phyloP scores from a whole-genome alignment of 2,888 invertebrate species.

The Loripinus fragilis region DNA sequence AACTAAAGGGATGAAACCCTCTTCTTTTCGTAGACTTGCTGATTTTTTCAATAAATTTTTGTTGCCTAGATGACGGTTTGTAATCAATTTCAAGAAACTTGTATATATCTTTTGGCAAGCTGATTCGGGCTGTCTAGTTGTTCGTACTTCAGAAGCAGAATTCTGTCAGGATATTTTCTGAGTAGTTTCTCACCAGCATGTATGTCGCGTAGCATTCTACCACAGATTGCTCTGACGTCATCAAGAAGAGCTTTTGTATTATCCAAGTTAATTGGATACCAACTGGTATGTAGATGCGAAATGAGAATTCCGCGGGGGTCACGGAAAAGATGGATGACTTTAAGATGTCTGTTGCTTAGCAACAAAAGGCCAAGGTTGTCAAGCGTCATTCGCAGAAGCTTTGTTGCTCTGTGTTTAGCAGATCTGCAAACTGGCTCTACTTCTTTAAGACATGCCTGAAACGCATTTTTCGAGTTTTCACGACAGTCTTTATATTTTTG shows the following conservation, averaged over 20 bases:
- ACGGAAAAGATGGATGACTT: not conserved
- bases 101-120: too few species aligned
- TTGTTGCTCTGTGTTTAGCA: not conserved
- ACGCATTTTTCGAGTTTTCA: not conserved
- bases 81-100: too few species aligned
- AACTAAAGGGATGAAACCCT: not conserved
- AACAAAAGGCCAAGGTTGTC: not conserved
- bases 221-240: not conserved
- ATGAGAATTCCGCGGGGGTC: not conserved
- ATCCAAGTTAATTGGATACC: not conserved
- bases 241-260: not conserved
- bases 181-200: not conserved
- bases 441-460: not conserved
- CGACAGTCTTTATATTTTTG: not conserved
- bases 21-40: not conserved
- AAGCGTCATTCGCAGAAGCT: not conserved
- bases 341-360: not conserved
- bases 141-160: not conserved
- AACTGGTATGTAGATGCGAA: not conserved
- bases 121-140: not conserved
- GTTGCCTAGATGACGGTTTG: too few species aligned
- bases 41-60: too few species aligned
- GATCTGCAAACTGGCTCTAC: not conserved
- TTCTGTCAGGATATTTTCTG: not conserved
- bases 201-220: not conserved